Conservation (phyloP, 2,113 vertebrate species). For the Apistogramma diplotaenia region DNA sequence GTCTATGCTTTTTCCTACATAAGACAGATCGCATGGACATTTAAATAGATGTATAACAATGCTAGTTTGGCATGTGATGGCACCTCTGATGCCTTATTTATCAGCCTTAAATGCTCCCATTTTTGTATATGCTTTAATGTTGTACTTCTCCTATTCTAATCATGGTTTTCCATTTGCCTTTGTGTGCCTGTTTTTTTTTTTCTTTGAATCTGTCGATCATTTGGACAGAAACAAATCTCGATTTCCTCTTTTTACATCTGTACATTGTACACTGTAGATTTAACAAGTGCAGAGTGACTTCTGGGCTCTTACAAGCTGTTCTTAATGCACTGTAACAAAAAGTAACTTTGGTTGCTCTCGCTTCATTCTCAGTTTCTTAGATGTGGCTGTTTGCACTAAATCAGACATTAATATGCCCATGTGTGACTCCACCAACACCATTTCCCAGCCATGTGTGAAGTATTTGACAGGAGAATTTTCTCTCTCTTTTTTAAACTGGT, state of each 20-base stretch:
- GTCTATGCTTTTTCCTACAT: too few relatives aligned
- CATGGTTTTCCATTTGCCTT: background rate
- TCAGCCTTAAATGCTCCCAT: background rate
- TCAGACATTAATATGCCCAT: background rate
- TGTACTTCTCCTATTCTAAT: background rate
- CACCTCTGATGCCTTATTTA: background rate
- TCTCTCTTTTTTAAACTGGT: background rate
- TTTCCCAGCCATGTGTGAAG: slow-evolving; percentile 28
- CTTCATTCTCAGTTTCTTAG: background rate
- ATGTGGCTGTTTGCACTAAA: background rate
- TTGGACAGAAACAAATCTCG: background rate
- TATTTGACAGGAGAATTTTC: background rate
- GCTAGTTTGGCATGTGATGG: too few relatives aligned
- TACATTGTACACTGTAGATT: background rate
- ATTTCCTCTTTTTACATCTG: background rate
- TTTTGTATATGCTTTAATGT: background rate
- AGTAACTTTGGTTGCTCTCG: background rate
- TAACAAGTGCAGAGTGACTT: background rate
- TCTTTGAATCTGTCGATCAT: background rate
- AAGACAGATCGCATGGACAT: too few relatives aligned
- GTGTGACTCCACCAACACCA: background rate
- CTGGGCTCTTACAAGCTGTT: background rate
- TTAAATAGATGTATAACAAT: too few relatives aligned
- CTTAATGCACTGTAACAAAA: background rate
- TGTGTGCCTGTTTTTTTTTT: background rate